These are phyloP conservation scores for Clangula hyemalis DNA, from an alignment of 2,797 vertebrate species.

Conservation along the genomic window DNA sequence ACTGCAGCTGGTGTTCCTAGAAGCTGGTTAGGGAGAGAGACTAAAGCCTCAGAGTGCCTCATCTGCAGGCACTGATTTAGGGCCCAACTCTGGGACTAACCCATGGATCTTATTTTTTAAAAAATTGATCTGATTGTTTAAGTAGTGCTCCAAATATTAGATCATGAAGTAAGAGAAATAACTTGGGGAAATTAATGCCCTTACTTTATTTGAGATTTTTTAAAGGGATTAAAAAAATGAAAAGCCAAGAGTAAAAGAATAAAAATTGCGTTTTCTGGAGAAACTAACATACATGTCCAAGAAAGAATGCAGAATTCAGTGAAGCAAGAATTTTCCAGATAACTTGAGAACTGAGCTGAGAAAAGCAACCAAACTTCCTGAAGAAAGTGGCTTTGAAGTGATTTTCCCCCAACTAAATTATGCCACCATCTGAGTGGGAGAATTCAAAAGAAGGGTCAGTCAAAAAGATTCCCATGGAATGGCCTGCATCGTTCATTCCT, in stretches of 20 bases:
- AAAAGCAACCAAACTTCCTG: neutral
- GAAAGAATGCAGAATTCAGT: conserved; percentile 16
- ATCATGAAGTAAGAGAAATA: neutral
- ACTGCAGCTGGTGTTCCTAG: neutral
- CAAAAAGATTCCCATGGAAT: neutral
- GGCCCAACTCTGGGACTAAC: neutral
- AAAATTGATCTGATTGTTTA: neutral
- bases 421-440: neutral
- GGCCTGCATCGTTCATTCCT: neutral
- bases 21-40: neutral
- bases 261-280: conserved; percentile 46
- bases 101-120: neutral
- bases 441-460: neutral
- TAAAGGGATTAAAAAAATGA: conserved; percentile 16
- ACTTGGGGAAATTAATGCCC: neutral
- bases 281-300: conserved; percentile 20
- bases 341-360: neutral
- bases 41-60: neutral
- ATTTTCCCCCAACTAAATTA: neutral
- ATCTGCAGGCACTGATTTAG: neutral
- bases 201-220: neutral
- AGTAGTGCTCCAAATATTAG: neutral
- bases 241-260: conserved; percentile 23
- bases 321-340: neutral
- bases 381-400: neutral